Base-by-base conservation (phyloP, 2,113 vertebrate genomes). In the Garra rufa region DNA sequence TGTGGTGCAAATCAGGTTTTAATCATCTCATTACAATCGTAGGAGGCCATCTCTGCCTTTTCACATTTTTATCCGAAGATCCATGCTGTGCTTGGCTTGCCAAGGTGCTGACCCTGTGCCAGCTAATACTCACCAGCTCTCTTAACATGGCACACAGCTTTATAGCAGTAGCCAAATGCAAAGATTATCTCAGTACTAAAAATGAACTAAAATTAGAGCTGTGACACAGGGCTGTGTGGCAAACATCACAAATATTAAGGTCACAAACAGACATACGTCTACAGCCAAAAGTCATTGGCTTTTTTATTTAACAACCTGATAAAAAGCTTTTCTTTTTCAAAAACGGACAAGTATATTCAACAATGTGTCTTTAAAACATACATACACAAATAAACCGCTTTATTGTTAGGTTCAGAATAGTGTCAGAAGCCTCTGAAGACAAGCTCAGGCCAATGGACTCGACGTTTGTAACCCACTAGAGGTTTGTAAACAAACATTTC, bases 401-500 rank as follows among this genome's bases (percentile, higher is more conserved):
- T 6, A 83, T 15, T 74, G 70, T 34, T 70, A 55, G n/a, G 48
- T 38, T 55, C 21, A 55, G 50, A 82, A 26, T 28, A 28, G 50
- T 46, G 38, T 52, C 34, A 74, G 52, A 57, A 59, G 26, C 13
- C 26, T 57, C 21, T 61, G 6, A 46, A 57, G 50, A 69, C 43
- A 89, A 88, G 89, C 41, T 67, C 83, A 61, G 83, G 74, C 10
- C 57, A 91, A 81, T 89, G 84, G 82, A 86, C 89, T 81, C 79
- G 88, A 93, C 89, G 86, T 76, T 84, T 87, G 85, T 85, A 89
- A 88, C 88, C 76, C 73, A 88, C 81, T 92, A 90, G 92, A 93
- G 86, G 86, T 75, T 87, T 67, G 83, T 92, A 91, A 94, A 94
- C 89, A 92, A 91, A 67, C 87, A 91, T 90, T 91, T 88, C 88